Evolutionary conservation across 2,113 vertebrate species (phyloP).

Genomic region (Hemiprocne comata): DNA sequence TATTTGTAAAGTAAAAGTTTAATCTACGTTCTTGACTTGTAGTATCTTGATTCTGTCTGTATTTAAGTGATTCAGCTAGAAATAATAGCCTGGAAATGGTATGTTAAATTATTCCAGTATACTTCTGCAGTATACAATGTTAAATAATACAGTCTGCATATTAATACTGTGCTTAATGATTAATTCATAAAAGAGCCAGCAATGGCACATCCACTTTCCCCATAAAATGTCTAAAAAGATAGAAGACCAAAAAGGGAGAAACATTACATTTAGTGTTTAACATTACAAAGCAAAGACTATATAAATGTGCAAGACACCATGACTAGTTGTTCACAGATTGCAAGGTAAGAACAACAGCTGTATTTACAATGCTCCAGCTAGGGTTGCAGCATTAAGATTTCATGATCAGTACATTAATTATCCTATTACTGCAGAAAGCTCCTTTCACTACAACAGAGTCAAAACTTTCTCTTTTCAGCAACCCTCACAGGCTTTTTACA

Average conservation of each 20-base stretch:
- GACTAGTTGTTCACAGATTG: not conserved
- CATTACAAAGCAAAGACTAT: not conserved
- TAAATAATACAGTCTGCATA: not conserved
- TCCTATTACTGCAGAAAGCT: not conserved
- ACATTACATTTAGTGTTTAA: not conserved
- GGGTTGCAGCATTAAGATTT: constrained; percentile 17
- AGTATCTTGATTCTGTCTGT: not conserved
- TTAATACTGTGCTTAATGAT: not conserved
- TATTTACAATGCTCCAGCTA: constrained; percentile 18
- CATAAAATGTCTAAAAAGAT: not conserved
- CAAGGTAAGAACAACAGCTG: constrained; percentile 11
- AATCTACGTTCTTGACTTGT: not conserved
- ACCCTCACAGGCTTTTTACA: not conserved
- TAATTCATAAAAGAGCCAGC: not conserved
- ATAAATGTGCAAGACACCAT: not conserved
- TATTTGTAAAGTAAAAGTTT: not conserved
- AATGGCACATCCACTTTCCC: not conserved
- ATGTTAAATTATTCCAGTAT: not conserved
- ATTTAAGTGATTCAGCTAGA: not conserved
- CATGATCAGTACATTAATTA: not conserved
- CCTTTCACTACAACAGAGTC: not conserved
- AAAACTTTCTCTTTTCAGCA: not conserved
- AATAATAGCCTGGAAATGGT: not conserved
- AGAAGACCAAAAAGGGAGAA: not conserved
- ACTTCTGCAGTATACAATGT: not conserved